These are phyloP conservation scores for Zosterops japonicus DNA, from an alignment of 2,113 vertebrate species.

Conservation along the genomic window DNA sequence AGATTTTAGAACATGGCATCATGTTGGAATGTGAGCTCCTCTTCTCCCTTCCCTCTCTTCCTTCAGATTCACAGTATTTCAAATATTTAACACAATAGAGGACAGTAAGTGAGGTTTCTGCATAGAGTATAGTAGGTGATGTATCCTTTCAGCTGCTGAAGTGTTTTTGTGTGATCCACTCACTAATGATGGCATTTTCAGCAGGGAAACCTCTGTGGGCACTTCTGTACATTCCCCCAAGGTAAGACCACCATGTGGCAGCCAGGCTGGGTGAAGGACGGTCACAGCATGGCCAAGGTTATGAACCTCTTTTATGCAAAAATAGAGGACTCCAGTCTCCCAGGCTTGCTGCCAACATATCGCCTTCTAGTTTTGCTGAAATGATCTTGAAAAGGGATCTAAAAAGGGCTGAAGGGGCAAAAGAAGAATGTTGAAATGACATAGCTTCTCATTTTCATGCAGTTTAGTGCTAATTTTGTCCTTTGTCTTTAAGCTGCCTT, in stretches of 20 bases:
- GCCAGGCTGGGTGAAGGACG: background rate
- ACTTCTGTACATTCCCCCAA: background rate
- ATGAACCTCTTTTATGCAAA: background rate
- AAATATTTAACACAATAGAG: background rate
- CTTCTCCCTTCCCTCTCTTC: background rate
- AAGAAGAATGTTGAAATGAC: constrained; percentile 36
- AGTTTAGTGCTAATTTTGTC: constrained; percentile 58
- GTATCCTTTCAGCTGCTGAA: background rate
- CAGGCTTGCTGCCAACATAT: background rate
- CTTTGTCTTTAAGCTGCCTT: constrained; percentile 67
- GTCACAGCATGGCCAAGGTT: fast-evolving
- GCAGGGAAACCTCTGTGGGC: background rate
- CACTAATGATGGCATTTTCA: background rate
- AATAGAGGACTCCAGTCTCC: background rate
- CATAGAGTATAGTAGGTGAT: background rate
- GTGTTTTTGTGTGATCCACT: background rate
- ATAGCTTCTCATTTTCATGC: constrained; percentile 20
- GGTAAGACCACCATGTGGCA: background rate
- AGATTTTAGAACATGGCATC: background rate
- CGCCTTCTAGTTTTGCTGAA: constrained; percentile 23
- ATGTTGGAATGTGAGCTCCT: background rate
- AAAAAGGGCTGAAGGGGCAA: constrained; percentile 27
- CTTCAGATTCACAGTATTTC: background rate
- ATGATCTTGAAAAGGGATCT: background rate
- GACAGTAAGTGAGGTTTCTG: background rate